phyloP scores from a whole-genome alignment of 2,888 invertebrate genomes.

The Drosophila neotestacea region DNA sequence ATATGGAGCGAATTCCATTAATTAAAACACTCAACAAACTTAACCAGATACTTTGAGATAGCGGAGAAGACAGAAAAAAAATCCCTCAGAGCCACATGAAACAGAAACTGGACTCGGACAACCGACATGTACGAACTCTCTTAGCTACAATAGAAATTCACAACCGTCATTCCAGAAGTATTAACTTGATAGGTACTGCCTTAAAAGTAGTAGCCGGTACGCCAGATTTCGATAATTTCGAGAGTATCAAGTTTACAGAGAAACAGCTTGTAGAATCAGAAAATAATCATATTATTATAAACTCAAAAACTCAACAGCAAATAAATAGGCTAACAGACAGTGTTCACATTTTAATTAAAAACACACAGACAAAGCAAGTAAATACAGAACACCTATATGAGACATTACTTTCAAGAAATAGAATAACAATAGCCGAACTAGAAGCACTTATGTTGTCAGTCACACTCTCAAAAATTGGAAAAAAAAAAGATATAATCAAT shows the following conservation, averaged over 20 bases:
- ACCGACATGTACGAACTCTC: neutral
- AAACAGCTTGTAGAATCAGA: neutral
- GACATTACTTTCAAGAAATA: neutral
- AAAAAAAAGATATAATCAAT: neutral
- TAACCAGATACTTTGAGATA: constrained; percentile 12
- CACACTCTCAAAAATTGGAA: neutral
- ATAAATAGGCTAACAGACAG: neutral
- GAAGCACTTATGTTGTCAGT: too few relatives aligned
- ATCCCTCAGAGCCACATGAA: constrained; percentile 8
- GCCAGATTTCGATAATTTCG: neutral
- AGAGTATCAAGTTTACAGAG: neutral
- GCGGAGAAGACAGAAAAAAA: constrained; percentile 1
- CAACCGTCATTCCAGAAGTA: neutral
- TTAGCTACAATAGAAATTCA: neutral
- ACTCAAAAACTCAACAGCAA: neutral
- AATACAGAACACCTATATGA: neutral
- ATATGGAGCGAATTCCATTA: constrained; percentile 21
- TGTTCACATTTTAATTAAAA: too few relatives aligned
- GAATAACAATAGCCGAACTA: neutral
- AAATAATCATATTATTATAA: neutral
- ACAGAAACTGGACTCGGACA: constrained; percentile 1
- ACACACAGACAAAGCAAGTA: neutral
- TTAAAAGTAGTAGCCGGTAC: constrained; percentile 5
- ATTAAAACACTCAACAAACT: constrained; percentile 17
- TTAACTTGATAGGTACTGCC: neutral